Base-by-base conservation (phyloP, 2,113 vertebrate genomes). In the Rafetus swinhoei region DNA sequence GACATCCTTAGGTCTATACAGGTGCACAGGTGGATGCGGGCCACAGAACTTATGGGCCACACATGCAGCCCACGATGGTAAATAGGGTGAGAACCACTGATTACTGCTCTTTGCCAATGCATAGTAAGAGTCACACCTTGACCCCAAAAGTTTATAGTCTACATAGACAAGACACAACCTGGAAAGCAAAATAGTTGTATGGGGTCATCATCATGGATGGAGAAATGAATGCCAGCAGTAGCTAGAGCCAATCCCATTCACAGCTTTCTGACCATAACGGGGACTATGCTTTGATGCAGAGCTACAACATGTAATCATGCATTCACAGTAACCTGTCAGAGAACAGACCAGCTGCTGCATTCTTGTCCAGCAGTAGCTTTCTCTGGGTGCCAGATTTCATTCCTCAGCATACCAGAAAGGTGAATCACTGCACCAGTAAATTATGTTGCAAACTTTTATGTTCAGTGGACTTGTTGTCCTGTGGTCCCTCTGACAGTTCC, bases 301-400 rank as follows among this genome's bases (percentile, higher is more conserved):
- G 1, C 8, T 14, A 12, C 6, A 4, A 77, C 25, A 24, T 77
- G 24, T 12, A 1, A 3, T 7, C 45, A 53, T 77, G 10, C 21
- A 18, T 1, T 72, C 69, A 35, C 55, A 15, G 35, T 81, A 72
- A 0, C 79, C 3, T 62, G 14, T 77, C 74, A 86, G 9, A 4
- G 90, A 84, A 45, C 45, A 65, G 54, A 77, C n/a, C 60, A 92
- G 27, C 32, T 50, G 74, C 39, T 32, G 6, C 60, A 56, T 1
- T 56, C 14, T 52, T 91, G 24, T 7, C 50, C 82, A 87, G 81
- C 15, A 84, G 74, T 45, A 83, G 54, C 79, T 86, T 65, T 82
- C 79, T 14, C 45, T 82, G 35, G 72, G 62, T 21, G 77, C 35
- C n/a, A 54, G 91, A 7, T 22, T 94, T 91, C 84, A 39, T 50